These are phyloP conservation scores for Diabrotica undecimpunctata DNA, from an alignment of 1,140 invertebrate species.

Conservation along the genomic window DNA sequence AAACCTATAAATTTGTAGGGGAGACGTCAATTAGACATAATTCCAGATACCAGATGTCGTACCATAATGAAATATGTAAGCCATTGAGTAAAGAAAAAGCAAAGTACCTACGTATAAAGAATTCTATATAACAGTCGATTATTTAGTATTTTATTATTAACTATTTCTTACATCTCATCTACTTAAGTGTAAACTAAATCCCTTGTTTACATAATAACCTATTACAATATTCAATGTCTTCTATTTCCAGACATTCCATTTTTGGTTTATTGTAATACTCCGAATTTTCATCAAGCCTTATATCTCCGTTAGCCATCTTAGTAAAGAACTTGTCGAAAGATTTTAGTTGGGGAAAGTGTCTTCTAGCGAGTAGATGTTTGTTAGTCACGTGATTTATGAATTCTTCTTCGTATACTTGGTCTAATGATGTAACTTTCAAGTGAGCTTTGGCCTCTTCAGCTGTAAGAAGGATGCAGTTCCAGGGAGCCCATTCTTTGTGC, in stretches of 20 bases:
- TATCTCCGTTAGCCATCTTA: constrained; percentile 22
- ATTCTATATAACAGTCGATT: no score
- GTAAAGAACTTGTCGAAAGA: constrained; percentile 27
- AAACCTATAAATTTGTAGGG: no score
- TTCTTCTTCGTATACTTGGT: constrained; percentile 54
- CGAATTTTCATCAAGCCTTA: constrained; percentile 25
- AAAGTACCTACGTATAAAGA: no score
- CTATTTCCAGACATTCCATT: constrained; percentile 20
- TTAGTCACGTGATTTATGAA: constrained; percentile 44
- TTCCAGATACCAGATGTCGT: no score
- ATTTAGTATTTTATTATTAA: no score
- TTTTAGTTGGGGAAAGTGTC: constrained; percentile 33
- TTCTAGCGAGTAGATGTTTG: constrained; percentile 41
- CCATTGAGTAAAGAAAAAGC: no score
- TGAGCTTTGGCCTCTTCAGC: constrained; percentile 62
- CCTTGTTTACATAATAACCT: neutral
- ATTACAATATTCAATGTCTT: neutral
- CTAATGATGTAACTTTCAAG: constrained; percentile 50
- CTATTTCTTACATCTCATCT: no score
- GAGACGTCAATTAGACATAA: no score
- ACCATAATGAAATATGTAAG: no score
- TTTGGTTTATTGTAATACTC: constrained; percentile 25
- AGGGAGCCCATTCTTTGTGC: constrained; percentile 63
- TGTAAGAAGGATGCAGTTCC: constrained; percentile 69
- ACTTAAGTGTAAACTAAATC: neutral